Evolutionary conservation across 2,797 vertebrate species (phyloP).

Genomic region (Heliangelus exortis): DNA sequence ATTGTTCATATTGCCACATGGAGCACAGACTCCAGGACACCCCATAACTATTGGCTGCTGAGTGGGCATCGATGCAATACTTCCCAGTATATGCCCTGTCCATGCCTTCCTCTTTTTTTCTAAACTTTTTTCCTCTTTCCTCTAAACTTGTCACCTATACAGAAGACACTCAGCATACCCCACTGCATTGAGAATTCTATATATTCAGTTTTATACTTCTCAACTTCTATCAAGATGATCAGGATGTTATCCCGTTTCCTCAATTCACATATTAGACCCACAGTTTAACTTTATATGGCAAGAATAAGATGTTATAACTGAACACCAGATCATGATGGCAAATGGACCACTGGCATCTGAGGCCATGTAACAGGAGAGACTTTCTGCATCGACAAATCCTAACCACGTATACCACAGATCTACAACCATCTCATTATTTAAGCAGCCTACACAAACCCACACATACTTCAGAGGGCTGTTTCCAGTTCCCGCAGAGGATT

Average conservation of each 20-base stretch:
- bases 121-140: too few relatives aligned
- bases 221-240: background rate
- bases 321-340: background rate
- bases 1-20: conserved; percentile 17
- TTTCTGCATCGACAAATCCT: background rate
- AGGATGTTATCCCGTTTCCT: background rate
- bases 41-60: background rate
- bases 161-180: accelerated
- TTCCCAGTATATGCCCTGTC: background rate
- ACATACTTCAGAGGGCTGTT: accelerated
- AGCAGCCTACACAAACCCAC: background rate
- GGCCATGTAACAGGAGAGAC: accelerated
- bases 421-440: background rate
- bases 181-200: accelerated
- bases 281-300: background rate
- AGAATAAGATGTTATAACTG: background rate
- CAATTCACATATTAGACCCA: background rate
- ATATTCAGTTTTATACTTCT: background rate
- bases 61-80: background rate
- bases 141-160: background rate
- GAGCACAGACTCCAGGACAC: background rate
- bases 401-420: accelerated
- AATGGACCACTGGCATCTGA: background rate
- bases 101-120: too few relatives aligned
- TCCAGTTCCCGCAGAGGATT: background rate